These are phyloP conservation scores for Grantiella picta DNA, from an alignment of 2,113 vertebrate genomes.

Conservation along the genomic window DNA sequence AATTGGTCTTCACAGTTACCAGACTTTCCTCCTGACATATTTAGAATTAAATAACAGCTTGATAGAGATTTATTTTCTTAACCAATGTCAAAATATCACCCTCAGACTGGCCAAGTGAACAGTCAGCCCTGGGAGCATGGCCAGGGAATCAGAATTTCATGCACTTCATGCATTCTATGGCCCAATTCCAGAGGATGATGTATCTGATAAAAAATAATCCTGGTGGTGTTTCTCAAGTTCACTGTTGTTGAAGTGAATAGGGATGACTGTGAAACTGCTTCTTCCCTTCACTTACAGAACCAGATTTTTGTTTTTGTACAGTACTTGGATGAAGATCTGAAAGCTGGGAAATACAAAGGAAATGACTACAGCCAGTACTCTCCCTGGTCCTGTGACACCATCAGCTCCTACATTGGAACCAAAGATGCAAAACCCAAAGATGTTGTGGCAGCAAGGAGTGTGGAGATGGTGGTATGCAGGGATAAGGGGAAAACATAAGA, in stretches of 20 bases:
- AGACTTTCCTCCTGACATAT: neutral
- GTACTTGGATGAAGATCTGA: conserved; percentile 91
- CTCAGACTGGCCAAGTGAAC: neutral
- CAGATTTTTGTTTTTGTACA: conserved; percentile 67
- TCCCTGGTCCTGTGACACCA: conserved; percentile 98
- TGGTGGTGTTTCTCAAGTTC: neutral
- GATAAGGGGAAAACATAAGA: neutral
- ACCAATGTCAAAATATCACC: neutral
- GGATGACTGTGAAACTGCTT: neutral
- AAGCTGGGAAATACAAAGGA: conserved; percentile 89
- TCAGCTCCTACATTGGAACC: conserved; percentile 96
- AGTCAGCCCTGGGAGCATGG: neutral
- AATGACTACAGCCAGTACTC: conserved; percentile 97
- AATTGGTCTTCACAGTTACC: neutral
- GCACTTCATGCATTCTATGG: neutral
- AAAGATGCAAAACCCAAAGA: conserved; percentile 98
- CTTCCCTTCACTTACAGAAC: conserved; percentile 47
- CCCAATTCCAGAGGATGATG: neutral
- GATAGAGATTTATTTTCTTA: neutral
- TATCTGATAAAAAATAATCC: neutral
- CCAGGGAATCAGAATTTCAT: neutral
- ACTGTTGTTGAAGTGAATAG: neutral
- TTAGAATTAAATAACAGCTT: neutral
- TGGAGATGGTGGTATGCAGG: conserved; percentile 92
- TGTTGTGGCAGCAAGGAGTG: conserved; percentile 79